Evolutionary conservation across 2,113 vertebrate genomes (phyloP), one percentile per base, ranked within the genome.

Genomic region (Vulpes lagopus): DNA sequence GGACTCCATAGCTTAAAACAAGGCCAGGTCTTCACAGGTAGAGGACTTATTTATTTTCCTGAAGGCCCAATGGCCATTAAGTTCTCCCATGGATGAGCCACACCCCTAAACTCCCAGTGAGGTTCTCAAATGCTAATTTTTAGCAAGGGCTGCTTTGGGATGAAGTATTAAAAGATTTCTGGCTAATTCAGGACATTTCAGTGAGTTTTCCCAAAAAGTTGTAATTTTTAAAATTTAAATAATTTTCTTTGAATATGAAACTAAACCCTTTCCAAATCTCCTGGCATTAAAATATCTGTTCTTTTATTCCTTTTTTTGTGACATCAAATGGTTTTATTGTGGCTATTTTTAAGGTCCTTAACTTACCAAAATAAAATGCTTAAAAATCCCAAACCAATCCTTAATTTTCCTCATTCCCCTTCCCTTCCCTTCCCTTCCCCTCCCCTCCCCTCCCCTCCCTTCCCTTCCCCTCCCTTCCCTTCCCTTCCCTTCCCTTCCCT

Each of bases 171-270:
- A 82, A 43, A 69, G 22, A 81, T 91, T 20, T 91, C 38, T 87
- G 74, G 49, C 25, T 60, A 85, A 76, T 89, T 76, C 30, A 95
- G n/a, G 32, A 53, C 23, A 62, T 38, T 49, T 71, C n/a, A 62
- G 32, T 76, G 73, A 89, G 23, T 73, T 94, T 95, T 57, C 38
- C 4, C 4, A 51, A 86, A 83, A 60, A 25, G 0, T 22, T 79
- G 8, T 35, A 60, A 27, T 74, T 73, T 91, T 95, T 85, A 27
- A 76, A 97, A 85, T 92, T 80, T 67, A 55, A 81, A n/a, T 12
- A 62, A 69, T 49, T 91, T 91, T 74, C 32, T 94, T 84, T 96
- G 67, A 74, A 35, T 81, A 35, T 62, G 0, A 67, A 94, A 57
- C 17, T 65, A 84, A 92, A 11, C 1, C 4, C 8, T 69, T 86